Base-by-base conservation (phyloP, 2,113 vertebrate genomes). In the Cariama cristata region DNA sequence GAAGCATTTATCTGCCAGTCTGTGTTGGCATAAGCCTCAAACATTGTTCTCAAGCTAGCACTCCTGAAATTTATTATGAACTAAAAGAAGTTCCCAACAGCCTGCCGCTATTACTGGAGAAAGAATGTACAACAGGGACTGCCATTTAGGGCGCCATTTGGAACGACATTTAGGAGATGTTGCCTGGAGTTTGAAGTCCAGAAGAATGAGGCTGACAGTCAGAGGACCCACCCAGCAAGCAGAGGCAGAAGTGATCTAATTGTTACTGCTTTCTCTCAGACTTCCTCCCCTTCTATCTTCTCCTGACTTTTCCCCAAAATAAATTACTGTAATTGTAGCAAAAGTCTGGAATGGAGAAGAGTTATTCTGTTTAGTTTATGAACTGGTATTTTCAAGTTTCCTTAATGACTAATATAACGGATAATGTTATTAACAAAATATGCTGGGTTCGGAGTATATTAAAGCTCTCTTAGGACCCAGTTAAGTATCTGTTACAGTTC, bases 41-140 rank as follows among this genome's bases (percentile, higher is more conserved):
- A 96, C 73, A 96, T 96, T 96, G 97, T 96, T 96, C 94, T 97
- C 84, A 95, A 87, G 69, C 96, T 95, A 93, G 80, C 4, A 0
- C 64, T 96, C 84, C 64, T 94, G 94, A 96, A 96, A 97, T 96
- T 97, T 96, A 97, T 96, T 97, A 94, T 64, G 87, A 93, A 91
- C 86, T 96, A 91, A 95, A 94, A 95, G 86, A 95, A 23, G 0
- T 96, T 94, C 69, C 86, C 80, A 94, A 95, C 82, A 96, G 91
- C 69, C 69, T 96, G 89, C n/a, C 80, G 79, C 87, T 97, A 89
- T 94, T 96, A 85, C 73, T 94, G 77, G 47, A 94, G 96, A 94
- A 97, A 96, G 80, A 97, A 96, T 94, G 80, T 93, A 74, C 93
- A 82, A 85, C 55, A 85, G 93, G 69, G 93, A 96, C 80, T 96